A percentile compares a stretch with the other conserved stretches of the same genome.
Conservation (phyloP, 2,888 invertebrate species). For the Morinoia aosen region DNA sequence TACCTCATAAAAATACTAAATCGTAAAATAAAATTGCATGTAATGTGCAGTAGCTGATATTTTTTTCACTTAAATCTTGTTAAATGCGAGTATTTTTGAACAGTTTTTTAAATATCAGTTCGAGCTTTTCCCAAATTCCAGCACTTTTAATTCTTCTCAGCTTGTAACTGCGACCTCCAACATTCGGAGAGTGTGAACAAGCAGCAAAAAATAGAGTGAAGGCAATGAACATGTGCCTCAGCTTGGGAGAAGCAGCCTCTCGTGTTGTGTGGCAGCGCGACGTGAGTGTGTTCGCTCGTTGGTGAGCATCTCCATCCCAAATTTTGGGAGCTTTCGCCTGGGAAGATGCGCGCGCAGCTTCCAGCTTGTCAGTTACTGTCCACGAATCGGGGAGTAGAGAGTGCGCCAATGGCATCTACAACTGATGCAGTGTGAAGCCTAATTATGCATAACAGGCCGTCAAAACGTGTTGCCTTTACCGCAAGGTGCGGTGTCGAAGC, state of each 20-base stretch:
- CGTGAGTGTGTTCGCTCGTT: not conserved
- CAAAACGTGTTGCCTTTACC: not conserved
- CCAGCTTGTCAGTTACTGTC: not conserved
- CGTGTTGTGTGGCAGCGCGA: not conserved
- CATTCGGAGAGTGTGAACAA: not conserved
- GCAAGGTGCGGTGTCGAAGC: not conserved
- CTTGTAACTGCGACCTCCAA: not conserved
- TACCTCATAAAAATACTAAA: too few species aligned
- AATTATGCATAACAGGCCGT: not conserved
- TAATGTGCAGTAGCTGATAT: too few species aligned
- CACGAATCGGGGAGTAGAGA: not conserved
- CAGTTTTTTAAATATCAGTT: too few species aligned
- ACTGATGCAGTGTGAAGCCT: not conserved
- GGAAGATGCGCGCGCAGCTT: conserved; percentile 4
- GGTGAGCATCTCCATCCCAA: not conserved
- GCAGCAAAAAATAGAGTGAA: too few species aligned
- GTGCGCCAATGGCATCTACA: not conserved
- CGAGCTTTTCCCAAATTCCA: too few species aligned
- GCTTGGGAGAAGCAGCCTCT: not conserved
- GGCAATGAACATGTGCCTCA: not conserved
- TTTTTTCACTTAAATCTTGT: too few species aligned
- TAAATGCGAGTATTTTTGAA: too few species aligned
- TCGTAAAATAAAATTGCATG: too few species aligned
- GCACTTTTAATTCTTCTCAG: too few species aligned
- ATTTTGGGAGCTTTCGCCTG: not conserved